A percentile compares a stretch with the other conserved stretches of the same genome.
phyloP scores from a whole-genome alignment of 2,113 vertebrate species.

The Dicentrarchus labrax region DNA sequence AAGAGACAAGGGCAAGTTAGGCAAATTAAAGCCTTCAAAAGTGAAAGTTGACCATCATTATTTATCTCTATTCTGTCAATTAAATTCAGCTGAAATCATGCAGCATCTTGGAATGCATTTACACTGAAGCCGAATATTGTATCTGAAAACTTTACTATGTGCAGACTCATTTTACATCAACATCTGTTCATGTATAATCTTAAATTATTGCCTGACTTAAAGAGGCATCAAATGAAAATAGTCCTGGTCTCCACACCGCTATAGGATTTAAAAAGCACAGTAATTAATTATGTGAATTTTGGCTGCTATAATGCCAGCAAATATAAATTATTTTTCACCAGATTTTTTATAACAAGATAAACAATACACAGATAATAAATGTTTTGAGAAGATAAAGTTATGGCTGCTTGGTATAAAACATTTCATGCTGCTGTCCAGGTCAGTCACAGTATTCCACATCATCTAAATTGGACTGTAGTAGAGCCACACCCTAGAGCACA shows the following conservation, averaged over 20 bases:
- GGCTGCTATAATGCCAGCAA: not conserved
- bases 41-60: not conserved
- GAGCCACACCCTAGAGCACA: too few relatives aligned
- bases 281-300: not conserved
- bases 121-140: not conserved
- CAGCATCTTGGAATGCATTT: not conserved
- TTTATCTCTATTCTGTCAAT: not conserved
- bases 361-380: too few relatives aligned
- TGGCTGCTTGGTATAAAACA: too few relatives aligned
- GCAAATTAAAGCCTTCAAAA: not conserved
- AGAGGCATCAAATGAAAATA: not conserved
- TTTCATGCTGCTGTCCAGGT: too few relatives aligned
- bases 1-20: not conserved
- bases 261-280: not conserved
- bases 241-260: not conserved
- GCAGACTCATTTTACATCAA: not conserved
- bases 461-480: too few relatives aligned
- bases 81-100: not conserved
- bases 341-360: not conserved
- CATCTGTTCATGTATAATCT: constrained; percentile 1
- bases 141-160: not conserved
- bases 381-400: too few relatives aligned
- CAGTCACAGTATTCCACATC: too few relatives aligned
- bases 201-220: not conserved
- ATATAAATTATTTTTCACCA: not conserved